Percentiles rank a stretch among this genome's conserved stretches.
phyloP scores from a whole-genome alignment of 2,797 vertebrate genomes.

The Furcifer pardalis region DNA sequence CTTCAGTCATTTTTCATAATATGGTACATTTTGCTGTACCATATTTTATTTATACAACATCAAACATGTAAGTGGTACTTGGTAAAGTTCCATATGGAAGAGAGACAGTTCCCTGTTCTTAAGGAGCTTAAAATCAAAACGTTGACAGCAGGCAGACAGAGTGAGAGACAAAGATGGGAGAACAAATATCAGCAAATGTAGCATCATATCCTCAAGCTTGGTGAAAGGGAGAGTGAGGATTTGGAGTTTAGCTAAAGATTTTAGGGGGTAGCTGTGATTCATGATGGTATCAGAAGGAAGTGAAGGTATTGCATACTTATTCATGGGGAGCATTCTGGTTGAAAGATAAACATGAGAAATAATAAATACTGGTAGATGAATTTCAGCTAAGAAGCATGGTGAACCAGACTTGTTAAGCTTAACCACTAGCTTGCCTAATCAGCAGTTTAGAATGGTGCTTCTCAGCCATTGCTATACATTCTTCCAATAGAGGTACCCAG shows the following conservation, averaged over 20 bases:
- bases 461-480: too few species aligned
- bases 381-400: neutral
- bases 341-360: neutral
- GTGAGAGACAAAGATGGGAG: neutral
- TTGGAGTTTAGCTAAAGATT: neutral
- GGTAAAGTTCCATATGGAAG: neutral
- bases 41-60: neutral
- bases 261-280: neutral
- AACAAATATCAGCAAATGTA: neutral
- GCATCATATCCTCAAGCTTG: neutral
- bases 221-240: neutral
- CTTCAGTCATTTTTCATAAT: neutral
- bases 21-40: neutral
- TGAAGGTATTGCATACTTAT: neutral
- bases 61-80: neutral
- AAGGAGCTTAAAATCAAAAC: neutral
- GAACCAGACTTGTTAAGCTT: too few species aligned
- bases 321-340: too few species aligned
- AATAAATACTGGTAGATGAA: neutral
- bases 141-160: neutral
- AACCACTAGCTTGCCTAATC: too few species aligned
- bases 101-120: neutral
- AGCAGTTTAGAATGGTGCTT: neutral
- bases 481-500: neutral
- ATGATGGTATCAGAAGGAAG: neutral